Evolutionary conservation across 2,888 invertebrate genomes (phyloP), one percentile per base, ranked within the genome.

Genomic region (Plusia festucae): DNA sequence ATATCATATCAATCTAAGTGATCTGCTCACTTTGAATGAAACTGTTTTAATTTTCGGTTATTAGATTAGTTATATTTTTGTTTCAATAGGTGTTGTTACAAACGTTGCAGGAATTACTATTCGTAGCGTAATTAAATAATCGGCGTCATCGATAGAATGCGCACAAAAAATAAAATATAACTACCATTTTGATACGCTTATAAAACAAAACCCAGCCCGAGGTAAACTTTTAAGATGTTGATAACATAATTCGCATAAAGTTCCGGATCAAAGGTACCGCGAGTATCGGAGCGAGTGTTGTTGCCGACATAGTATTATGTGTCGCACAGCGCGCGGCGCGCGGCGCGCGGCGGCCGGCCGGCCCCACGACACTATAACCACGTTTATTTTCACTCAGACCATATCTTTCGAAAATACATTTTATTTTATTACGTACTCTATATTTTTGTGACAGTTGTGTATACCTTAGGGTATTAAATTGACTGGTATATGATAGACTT

Each of bases 1-100:
- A 59, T 62, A 62, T 62, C 68, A 49, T 60, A 44, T 53, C 40
- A 40, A 15, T 40, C 40, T 40, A 2, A 40, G 40, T 40, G 40
- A 40, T 40, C n/a, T n/a, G 40, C 6, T n/a, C 40, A 40, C n/a
- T 40, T 40, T 40, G 40, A n/a, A n/a, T 5, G 40, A 7, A n/a
- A n/a, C 5, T 15, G 40, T 6, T 13, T 13, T 13, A n/a, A n/a
- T n/a, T n/a, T 40, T 5, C 2, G 15, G 24, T 24, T 2, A 24
- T 24, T 3, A 24, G 24, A 24, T 24, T 3, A 24, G 15, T 6
- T 13, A 34, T 15, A 30, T 30, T 30, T 30, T 4, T 40, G 13
- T 13, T 24, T 24, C 2, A 24, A 3, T 13, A 11, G 13, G 13
- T 13, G 13, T 34, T 34, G 27, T 30, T 34, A 34, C 1, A 13